Conservation (phyloP, 2,888 invertebrate genomes). For the Anthophora plumipes region DNA sequence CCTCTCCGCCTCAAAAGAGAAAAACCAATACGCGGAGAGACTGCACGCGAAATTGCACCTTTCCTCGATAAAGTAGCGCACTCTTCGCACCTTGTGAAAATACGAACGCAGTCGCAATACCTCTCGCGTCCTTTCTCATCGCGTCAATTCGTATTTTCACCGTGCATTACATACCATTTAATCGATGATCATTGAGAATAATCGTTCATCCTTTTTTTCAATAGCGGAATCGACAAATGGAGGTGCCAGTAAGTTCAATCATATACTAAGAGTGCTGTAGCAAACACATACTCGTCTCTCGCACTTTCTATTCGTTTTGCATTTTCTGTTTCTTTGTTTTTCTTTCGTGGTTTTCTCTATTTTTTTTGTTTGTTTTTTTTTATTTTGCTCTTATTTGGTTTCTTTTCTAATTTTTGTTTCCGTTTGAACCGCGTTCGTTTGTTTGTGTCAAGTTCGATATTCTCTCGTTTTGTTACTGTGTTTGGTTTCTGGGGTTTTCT, state of each 20-base stretch:
- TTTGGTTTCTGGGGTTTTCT: constrained; percentile 29
- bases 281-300: constrained; percentile 59
- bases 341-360: not conserved
- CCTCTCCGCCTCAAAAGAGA: constrained; percentile 57
- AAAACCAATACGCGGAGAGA: constrained; percentile 65
- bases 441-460: not conserved
- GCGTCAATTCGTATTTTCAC: constrained; percentile 74
- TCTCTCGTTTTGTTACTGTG: too few species aligned
- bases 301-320: constrained; percentile 14
- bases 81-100: constrained; percentile 72
- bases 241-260: constrained; percentile 87
- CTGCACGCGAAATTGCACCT: constrained; percentile 74
- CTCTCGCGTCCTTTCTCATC: too few species aligned
- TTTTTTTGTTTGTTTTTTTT: not conserved
- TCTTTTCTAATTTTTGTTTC: not conserved
- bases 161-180: constrained; percentile 39
- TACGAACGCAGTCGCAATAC: constrained; percentile 67
- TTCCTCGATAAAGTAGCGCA: constrained; percentile 73
- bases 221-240: constrained; percentile 91
- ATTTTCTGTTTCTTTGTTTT: not conserved
- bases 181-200: constrained; percentile 78
- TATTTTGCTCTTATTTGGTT: not conserved
- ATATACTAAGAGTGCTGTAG: constrained; percentile 82
- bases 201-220: constrained; percentile 84
- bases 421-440: not conserved